Evolutionary conservation across 1,140 invertebrate species (phyloP), one percentile per base, ranked within the genome.

Genomic region (Bursaphelenchus mucronatus): DNA sequence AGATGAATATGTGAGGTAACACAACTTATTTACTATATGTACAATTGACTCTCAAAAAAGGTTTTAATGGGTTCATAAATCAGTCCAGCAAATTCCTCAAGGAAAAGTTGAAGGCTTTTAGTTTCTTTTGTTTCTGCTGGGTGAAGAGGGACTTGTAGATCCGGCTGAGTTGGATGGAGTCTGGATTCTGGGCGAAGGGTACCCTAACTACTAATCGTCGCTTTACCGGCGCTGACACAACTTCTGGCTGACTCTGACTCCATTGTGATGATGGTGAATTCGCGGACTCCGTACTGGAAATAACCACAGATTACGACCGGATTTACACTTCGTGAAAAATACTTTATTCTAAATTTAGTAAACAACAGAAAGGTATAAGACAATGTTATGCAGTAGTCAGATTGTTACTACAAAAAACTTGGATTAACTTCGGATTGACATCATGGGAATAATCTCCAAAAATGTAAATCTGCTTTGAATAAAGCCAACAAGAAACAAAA

Each of bases 131-230:
- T 50, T 69, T 53, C 44, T 63, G 40, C 17, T 72, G 50, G 11
- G 62, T 47, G 53, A 74, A 75, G 17, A 75, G 19, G 13, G 71
- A 74, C 49, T 70, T 70, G 71, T 70, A 70, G 40, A 70, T 70
- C 41, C 68, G 61, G 52, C 47, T 19, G 43, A 71, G 19, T 30
- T 71, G 69, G 17, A 49, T 49, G 19, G 45, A 46, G 19, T 72
- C 70, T 40, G 70, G 70, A 51, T 74, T 70, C 50, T 72, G 70
- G 8, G 70, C 70, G 52, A 72, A 72, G n/a, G 70, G 70, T 8
- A 72, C 70, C 19, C 70, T 57, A 19, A 72, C 65, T 13, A 72
- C 70, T 15, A 72, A 19, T 19, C 70, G 49, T 9, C 70, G 55
- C 54, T 72, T 72, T 50, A 61, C 49, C 15, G 51, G 68, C 17